phyloP scores from a whole-genome alignment of 2,113 vertebrate genomes.

The Stegastes partitus region DNA sequence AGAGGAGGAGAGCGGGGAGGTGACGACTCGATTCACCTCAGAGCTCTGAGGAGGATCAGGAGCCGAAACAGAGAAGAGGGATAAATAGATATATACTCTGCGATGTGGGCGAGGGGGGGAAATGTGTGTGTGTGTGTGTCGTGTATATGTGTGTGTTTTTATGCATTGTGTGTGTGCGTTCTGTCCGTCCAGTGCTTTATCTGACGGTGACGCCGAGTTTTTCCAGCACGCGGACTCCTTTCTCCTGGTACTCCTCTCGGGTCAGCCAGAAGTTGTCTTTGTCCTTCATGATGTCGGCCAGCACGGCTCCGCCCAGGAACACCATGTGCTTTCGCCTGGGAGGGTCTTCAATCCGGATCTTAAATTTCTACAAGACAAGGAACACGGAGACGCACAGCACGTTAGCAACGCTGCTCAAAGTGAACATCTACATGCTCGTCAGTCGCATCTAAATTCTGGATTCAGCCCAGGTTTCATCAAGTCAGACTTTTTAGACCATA shows the following conservation, averaged over 20 bases:
- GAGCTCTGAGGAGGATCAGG: conserved; percentile 58
- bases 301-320: conserved; percentile 95
- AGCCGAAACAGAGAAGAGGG: conserved; percentile 64
- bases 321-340: conserved; percentile 99
- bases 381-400: conserved; percentile 4
- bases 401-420: background rate
- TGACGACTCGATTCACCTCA: conserved; percentile 42
- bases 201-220: conserved; percentile 99
- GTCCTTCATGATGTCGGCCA: conserved; percentile 99
- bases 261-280: conserved; percentile 99
- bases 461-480: background rate
- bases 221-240: conserved; percentile 96
- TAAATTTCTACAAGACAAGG: conserved; percentile 92
- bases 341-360: conserved; percentile 97
- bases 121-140: conserved; percentile 53
- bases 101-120: conserved; percentile 71
- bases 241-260: conserved; percentile 96
- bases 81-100: conserved; percentile 79
- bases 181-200: conserved; percentile 87
- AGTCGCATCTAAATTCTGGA: background rate
- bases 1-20: conserved; percentile 15
- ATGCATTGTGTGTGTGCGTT: conserved; percentile 60
- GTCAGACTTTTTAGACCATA: too few species aligned
- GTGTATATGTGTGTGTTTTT: conserved; percentile 18
- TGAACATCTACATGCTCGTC: conserved; percentile 14